Conservation (phyloP, 2,888 invertebrate species). For the Hirtodrosophila confusa region DNA sequence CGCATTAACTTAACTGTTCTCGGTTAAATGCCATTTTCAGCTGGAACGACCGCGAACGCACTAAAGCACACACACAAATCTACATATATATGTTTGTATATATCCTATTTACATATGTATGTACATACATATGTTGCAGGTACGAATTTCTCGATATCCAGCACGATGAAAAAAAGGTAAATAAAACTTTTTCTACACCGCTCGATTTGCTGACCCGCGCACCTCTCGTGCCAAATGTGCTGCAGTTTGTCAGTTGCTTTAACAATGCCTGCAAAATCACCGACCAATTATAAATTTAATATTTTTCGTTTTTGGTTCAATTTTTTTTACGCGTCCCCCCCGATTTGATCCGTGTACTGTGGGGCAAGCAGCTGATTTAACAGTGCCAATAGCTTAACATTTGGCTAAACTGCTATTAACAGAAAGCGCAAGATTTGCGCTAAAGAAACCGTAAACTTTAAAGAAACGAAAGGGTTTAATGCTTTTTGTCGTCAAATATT, state of each 20-base stretch:
- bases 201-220: slow-evolving; percentile 14
- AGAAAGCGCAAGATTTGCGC: neutral
- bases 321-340: slow-evolving; percentile 36
- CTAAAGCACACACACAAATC: slow-evolving; percentile 37
- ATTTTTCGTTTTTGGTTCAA: slow-evolving; percentile 28
- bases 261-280: slow-evolving; percentile 44
- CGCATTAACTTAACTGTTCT: slow-evolving; percentile 55
- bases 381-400: slow-evolving; percentile 19
- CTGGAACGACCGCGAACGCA: slow-evolving; percentile 30
- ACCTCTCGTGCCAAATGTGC: slow-evolving; percentile 14
- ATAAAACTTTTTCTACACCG: slow-evolving; percentile 42
- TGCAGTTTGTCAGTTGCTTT: slow-evolving; percentile 25
- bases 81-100: slow-evolving; percentile 17
- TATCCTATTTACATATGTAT: slow-evolving; percentile 40
- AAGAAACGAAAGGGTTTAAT: no score
- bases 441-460: no score
- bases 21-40: slow-evolving; percentile 52
- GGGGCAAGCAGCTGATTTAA: slow-evolving; percentile 32
- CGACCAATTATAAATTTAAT: slow-evolving; percentile 57
- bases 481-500: no score
- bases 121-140: slow-evolving; percentile 29
- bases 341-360: slow-evolving; percentile 26
- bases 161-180: slow-evolving; percentile 55
- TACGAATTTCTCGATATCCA: slow-evolving; percentile 54
- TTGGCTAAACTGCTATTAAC: slow-evolving; percentile 15